Percentiles rank a stretch among this genome's conserved stretches.
Conservation (phyloP, 1,140 invertebrate species). For the Orius insidiosus region DNA sequence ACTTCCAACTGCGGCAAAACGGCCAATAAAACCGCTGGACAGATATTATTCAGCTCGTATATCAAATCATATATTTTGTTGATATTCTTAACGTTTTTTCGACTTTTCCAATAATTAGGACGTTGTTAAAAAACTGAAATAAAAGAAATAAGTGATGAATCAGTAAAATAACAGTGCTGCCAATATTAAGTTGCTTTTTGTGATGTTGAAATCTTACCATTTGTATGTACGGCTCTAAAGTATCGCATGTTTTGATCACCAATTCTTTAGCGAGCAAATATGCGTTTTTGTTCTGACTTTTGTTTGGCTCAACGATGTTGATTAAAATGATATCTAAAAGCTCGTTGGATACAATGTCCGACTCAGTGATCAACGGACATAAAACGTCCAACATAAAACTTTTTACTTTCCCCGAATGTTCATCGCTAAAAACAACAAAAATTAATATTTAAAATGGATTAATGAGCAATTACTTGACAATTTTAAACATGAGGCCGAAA, state of each 20-base stretch:
- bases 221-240: conserved; percentile 86
- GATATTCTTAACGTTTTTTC: conserved; percentile 63
- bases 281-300: conserved; percentile 76
- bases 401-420: conserved; percentile 89
- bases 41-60: conserved; percentile 90
- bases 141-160: conserved; percentile 19
- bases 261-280: conserved; percentile 82
- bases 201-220: conserved; percentile 40
- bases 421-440: conserved; percentile 49
- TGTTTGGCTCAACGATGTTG: conserved; percentile 91
- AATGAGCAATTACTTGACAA: conserved; percentile 64
- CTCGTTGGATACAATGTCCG: conserved; percentile 86
- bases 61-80: conserved; percentile 84
- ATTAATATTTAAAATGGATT: background rate
- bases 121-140: conserved; percentile 90
- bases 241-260: conserved; percentile 75
- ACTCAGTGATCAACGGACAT: conserved; percentile 83
- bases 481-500: conserved; percentile 90
- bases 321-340: conserved; percentile 83
- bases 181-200: background rate
- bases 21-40: conserved; percentile 66
- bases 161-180: background rate
- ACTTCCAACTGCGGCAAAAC: conserved; percentile 81
- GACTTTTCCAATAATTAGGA: conserved; percentile 78
- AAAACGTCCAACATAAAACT: conserved; percentile 92